Evolutionary conservation across 2,888 invertebrate species (phyloP).

Genomic region (Harpalus rufipes): DNA sequence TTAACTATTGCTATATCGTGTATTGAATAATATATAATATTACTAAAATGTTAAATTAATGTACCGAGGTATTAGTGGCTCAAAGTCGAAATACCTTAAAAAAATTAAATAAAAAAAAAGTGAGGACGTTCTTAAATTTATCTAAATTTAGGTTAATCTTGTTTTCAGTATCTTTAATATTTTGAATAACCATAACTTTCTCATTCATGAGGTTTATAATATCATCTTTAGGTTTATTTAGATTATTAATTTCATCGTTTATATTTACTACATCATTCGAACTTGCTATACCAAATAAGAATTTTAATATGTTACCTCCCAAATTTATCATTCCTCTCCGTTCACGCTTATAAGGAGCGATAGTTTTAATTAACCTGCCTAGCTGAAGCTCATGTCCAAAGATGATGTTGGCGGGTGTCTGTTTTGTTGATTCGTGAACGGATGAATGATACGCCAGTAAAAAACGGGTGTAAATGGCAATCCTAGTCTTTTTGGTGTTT

Average conservation of each 20-base stretch:
- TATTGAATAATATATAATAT: not conserved
- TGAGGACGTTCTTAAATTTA: slow-evolving; percentile 3
- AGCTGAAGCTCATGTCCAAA: too few relatives aligned
- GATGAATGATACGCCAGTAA: too few relatives aligned
- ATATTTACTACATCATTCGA: not conserved
- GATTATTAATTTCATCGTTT: slow-evolving; percentile 46
- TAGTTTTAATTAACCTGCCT: slow-evolving; percentile 8
- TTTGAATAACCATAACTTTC: slow-evolving; percentile 17
- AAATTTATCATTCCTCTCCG: slow-evolving; percentile 41
- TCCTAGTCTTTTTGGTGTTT: too few relatives aligned
- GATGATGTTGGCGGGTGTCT: too few relatives aligned
- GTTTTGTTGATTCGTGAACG: too few relatives aligned
- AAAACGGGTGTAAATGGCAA: not conserved
- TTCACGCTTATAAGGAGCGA: slow-evolving; percentile 32
- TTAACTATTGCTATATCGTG: too few relatives aligned
- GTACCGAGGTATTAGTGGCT: too few relatives aligned
- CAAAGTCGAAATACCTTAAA: too few relatives aligned
- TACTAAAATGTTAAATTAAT: too few relatives aligned
- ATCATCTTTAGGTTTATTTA: not conserved
- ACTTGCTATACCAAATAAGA: slow-evolving; percentile 50
- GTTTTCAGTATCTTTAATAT: slow-evolving; percentile 5
- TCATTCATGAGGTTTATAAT: slow-evolving; percentile 32
- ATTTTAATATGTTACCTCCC: slow-evolving; percentile 32
- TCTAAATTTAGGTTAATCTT: slow-evolving; percentile 30
- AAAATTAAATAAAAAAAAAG: too few relatives aligned